These are phyloP conservation scores for Cyprinodon tularosa DNA, from an alignment of 2,113 vertebrate species.

Conservation along the genomic window DNA sequence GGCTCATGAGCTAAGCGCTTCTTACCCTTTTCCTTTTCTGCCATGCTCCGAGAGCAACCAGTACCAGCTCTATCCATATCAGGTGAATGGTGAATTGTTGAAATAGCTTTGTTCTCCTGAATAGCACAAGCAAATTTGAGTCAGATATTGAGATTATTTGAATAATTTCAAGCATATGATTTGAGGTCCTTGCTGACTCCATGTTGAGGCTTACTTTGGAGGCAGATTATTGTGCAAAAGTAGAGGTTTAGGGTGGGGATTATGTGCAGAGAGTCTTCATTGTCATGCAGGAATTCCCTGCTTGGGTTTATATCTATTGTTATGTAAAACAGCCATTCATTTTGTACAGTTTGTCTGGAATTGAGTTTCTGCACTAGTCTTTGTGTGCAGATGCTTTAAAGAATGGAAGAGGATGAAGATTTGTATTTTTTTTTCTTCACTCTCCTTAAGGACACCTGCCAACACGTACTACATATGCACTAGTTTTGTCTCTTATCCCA, in stretches of 20 bases:
- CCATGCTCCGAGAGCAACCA: neutral
- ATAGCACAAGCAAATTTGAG: conserved; percentile 12
- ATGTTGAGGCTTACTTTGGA: conserved; percentile 43
- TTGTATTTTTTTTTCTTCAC: conserved; percentile 3
- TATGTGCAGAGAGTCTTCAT: conserved; percentile 57
- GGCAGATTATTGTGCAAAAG: conserved; percentile 34
- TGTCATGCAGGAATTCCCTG: conserved; percentile 72
- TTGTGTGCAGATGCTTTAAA: conserved; percentile 39
- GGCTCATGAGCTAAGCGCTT: conserved; percentile 31
- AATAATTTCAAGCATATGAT: conserved; percentile 45
- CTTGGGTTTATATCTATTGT: conserved; percentile 56
- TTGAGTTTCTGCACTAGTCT: conserved; percentile 22
- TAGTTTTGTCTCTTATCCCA: conserved; percentile 1
- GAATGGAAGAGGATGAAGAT: conserved; percentile 31
- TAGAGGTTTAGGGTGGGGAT: conserved; percentile 52
- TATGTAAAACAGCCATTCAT: conserved; percentile 70
- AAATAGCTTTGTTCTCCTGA: conserved; percentile 21
- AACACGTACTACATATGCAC: conserved; percentile 11
- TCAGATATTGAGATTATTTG: conserved; percentile 35
- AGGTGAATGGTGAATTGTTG: conserved; percentile 19
- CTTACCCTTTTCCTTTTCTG: neutral
- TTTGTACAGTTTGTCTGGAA: conserved; percentile 49
- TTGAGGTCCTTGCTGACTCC: conserved; percentile 26
- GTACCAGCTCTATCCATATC: conserved; percentile 21
- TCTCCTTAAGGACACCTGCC: neutral